Conservation (phyloP, 2,797 vertebrate genomes). For the Australoheros facetus region DNA sequence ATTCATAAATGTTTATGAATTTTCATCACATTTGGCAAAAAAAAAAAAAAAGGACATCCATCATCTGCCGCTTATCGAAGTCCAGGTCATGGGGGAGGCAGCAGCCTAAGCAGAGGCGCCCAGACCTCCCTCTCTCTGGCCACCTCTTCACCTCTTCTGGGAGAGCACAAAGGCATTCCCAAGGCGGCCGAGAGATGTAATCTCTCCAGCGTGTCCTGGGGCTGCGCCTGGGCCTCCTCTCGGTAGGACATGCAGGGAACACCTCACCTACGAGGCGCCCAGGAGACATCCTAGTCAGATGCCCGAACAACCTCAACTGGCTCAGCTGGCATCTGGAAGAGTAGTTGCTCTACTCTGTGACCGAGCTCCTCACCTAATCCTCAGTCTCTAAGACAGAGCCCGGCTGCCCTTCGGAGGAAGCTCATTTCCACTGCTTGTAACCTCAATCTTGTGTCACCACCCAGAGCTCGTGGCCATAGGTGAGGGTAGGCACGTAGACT, state of each 20-base stretch:
- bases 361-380: neutral
- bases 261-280: neutral
- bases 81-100: neutral
- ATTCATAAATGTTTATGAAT: neutral
- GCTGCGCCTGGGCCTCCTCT: neutral
- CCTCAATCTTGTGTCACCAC: neutral
- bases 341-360: neutral
- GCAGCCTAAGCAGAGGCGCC: neutral
- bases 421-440: neutral
- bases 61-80: neutral
- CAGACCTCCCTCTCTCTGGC: neutral
- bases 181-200: neutral
- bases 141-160: neutral
- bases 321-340: neutral
- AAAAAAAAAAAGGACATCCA: neutral
- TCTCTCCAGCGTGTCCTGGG: neutral
- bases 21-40: neutral
- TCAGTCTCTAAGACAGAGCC: too few species aligned
- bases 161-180: neutral
- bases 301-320: neutral
- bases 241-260: neutral
- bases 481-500: neutral
- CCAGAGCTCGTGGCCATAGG: neutral
- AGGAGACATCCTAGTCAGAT: neutral
- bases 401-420: too few species aligned